A percentile compares a stretch with the other conserved stretches of the same genome.
Evolutionary conservation across 2,888 invertebrate species (phyloP).

Genomic region (Nymphalis c-album): DNA sequence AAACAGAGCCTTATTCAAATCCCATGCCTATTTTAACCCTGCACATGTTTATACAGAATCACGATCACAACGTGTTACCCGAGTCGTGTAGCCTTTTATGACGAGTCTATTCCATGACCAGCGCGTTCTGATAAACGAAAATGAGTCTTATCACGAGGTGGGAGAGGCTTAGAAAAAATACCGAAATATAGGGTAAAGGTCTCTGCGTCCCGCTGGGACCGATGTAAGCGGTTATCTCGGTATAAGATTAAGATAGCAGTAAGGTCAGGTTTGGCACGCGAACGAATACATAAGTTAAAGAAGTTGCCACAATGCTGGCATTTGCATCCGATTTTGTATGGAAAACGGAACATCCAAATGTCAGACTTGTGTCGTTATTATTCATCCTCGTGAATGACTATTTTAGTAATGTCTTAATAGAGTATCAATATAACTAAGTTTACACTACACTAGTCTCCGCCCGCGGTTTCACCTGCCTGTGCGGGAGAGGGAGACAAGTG

Average conservation of each 20-base stretch:
- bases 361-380: conserved; percentile 27
- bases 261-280: conserved; percentile 74
- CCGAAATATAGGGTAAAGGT: conserved; percentile 47
- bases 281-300: conserved; percentile 56
- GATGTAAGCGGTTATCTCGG: conserved; percentile 72
- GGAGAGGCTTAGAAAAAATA: conserved; percentile 43
- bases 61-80: conserved; percentile 67
- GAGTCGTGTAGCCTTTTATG: conserved; percentile 66
- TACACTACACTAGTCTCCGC: neutral
- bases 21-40: conserved; percentile 40
- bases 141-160: conserved; percentile 44
- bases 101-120: conserved; percentile 62
- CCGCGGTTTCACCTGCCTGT: too few species aligned
- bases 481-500: too few species aligned
- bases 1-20: conserved; percentile 34
- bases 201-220: conserved; percentile 67
- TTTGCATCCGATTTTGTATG: conserved; percentile 42
- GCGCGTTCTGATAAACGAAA: conserved; percentile 38
- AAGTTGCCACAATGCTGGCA: conserved; percentile 36
- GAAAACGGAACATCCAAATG: conserved; percentile 41
- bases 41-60: conserved; percentile 59
- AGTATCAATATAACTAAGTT: neutral
- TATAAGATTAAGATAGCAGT: conserved; percentile 72
- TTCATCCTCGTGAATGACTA: conserved; percentile 16
- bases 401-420: neutral